Base-by-base conservation (phyloP, 2,888 invertebrate genomes). In the Drosophila phalerata region DNA sequence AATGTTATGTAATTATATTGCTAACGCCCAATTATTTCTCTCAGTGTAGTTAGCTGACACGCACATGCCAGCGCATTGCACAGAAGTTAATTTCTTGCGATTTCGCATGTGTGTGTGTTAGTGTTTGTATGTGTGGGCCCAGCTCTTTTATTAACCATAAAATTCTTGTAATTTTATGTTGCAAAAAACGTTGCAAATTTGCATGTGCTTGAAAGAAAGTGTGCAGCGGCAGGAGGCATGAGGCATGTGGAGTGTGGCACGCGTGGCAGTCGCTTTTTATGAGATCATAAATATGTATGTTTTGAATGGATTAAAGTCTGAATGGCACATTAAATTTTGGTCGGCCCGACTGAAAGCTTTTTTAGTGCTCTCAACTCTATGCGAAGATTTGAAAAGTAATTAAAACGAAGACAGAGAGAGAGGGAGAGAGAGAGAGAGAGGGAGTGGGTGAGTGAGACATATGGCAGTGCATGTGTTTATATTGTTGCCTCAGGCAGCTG, bases 151-250 rank as follows among this genome's bases (percentile, higher is more conserved):
- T 81, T 81, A 81, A 78, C 82, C 82, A 79, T 85, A 89, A 85
- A 87, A 87, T 80, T 76, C 65, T 87, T 87, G 85, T 85, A 77
- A 78, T 84, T 88, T 86, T 79, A 85, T 86, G 86, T 82, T 55
- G 58, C 52, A 72, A 64, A 79, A 87, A 85, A 87, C 81, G 73
- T 66, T 85, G 88, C 85, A 85, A 88, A 82, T 82, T 85, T 83
- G 88, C 83, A 88, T 83, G 79, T 79, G 82, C 79, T 72, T 63
- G 48, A 75, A 67, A 25, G 55, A 56, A 62, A 69, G 56, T 62
- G 73, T 32, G 51, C 37, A 22, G 51, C 19, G 15, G 64, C 13
- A 15, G 8, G 60, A 1, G 42, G 42, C 32, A 51, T 34, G 52
- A 5, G 43, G 43, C 22, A n/a, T 3, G 62, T 2, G 45, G 37